Percentiles rank a stretch among this genome's conserved stretches.
phyloP scores from a whole-genome alignment of 92 coral and sea anemone species.

The Meandrina meandrites region DNA sequence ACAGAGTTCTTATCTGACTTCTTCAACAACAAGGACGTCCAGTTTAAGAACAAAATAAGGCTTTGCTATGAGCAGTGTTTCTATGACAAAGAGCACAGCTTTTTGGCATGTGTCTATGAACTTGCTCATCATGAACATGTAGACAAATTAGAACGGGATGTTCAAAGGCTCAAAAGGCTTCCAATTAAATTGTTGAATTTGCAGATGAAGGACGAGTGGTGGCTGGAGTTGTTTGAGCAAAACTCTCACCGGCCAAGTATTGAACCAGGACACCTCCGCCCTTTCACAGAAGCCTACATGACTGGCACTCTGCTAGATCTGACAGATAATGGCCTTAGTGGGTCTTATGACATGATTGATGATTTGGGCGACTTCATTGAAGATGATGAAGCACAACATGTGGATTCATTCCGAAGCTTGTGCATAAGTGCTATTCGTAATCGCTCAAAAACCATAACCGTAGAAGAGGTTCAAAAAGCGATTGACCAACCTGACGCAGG shows the following conservation, averaged over 20 bases:
- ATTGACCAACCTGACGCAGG: conserved; percentile 14
- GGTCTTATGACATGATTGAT: conserved; percentile 74
- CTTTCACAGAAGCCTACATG: conserved; percentile 32
- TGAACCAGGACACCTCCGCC: conserved; percentile 29
- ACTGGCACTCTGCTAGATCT: conserved; percentile 33
- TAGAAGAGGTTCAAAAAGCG: conserved; percentile 33
- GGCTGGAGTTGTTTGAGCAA: conserved; percentile 92
- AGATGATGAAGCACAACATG: conserved; percentile 19
- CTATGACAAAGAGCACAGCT: conserved; percentile 73
- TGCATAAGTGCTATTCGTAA: conserved; percentile 69
- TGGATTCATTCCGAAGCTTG: conserved; percentile 69
- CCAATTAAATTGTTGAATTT: conserved; percentile 87
- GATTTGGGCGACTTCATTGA: conserved; percentile 57
- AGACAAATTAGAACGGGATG: conserved; percentile 61
- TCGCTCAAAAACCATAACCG: conserved; percentile 69
- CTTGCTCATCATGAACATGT: conserved; percentile 84
- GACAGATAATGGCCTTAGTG: conserved; percentile 51
- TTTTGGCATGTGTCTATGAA: conserved; percentile 84
- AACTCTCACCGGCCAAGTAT: conserved; percentile 47
- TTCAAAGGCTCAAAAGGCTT: conserved; percentile 69
- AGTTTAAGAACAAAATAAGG: conserved; percentile 73
- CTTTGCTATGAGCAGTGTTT: conserved; percentile 96
- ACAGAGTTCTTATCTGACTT: conserved; percentile 71
- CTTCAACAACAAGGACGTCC: conserved; percentile 67
- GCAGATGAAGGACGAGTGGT: conserved; percentile 99